These are phyloP conservation scores for Carlito syrichta DNA, from an alignment of 2,113 vertebrate genomes.

Conservation along the genomic window DNA sequence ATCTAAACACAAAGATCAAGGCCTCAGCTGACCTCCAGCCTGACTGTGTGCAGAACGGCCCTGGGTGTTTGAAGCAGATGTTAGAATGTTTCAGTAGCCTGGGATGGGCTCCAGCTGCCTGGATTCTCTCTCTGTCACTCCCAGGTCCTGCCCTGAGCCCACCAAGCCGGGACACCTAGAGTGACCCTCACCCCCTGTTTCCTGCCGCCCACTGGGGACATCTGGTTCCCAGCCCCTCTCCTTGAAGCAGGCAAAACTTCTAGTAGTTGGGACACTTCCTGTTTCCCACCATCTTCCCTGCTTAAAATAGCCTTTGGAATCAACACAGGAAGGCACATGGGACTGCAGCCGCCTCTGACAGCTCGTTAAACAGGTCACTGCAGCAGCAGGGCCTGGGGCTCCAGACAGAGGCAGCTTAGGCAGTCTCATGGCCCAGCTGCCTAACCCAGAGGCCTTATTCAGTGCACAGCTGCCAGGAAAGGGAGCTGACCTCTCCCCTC, in stretches of 20 bases:
- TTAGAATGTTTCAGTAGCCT: neutral
- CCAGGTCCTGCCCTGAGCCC: neutral
- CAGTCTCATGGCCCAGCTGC: neutral
- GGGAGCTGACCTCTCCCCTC: neutral
- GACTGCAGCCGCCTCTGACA: slow-evolving; percentile 19
- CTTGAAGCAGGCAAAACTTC: slow-evolving; percentile 52
- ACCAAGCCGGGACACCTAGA: neutral
- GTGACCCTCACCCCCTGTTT: neutral
- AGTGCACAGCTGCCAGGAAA: neutral
- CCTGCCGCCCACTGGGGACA: slow-evolving; percentile 57
- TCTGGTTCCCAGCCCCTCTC: slow-evolving; percentile 60
- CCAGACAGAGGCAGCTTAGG: neutral
- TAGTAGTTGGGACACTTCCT: slow-evolving; percentile 67
- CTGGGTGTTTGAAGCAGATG: neutral
- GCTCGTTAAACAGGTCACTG: slow-evolving; percentile 47
- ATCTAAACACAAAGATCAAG: neutral
- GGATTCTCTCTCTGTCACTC: neutral
- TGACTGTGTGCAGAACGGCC: neutral
- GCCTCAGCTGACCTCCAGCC: neutral
- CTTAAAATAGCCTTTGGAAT: slow-evolving; percentile 73
- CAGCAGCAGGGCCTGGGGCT: neutral
- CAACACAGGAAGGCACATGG: slow-evolving; percentile 80
- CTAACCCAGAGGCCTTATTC: neutral
- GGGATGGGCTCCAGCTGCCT: neutral
- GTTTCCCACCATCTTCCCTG: slow-evolving; percentile 75